Evolutionary conservation across 1,140 invertebrate genomes (phyloP).

Genomic region (Belonocnema kinseyi): DNA sequence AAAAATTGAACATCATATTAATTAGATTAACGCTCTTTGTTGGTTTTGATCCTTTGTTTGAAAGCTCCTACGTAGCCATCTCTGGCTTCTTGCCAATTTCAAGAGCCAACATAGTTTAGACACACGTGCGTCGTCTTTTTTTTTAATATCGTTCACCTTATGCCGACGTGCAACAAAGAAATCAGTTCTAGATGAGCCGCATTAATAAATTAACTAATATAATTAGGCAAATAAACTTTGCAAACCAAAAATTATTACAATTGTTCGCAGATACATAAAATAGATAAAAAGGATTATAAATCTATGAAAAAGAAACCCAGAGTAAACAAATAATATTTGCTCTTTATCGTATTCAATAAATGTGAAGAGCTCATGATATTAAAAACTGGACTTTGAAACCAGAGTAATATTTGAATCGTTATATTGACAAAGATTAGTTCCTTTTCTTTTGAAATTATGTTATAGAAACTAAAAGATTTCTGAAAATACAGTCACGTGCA

Average conservation of each 20-base stretch:
- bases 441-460: too few relatives aligned
- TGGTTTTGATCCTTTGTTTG: conserved; percentile 48
- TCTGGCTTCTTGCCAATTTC: conserved; percentile 44
- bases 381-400: too few relatives aligned
- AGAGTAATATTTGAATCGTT: too few relatives aligned
- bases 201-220: conserved; percentile 24
- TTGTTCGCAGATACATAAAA: background rate
- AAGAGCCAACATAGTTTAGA: conserved; percentile 29
- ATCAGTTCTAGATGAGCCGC: background rate
- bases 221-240: background rate
- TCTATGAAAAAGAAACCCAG: too few relatives aligned
- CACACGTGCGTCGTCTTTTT: conserved; percentile 37
- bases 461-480: too few relatives aligned
- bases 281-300: background rate
- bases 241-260: background rate
- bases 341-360: too few relatives aligned
- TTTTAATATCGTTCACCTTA: conserved; percentile 33
- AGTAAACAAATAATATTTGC: too few relatives aligned
- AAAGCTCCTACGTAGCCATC: conserved; percentile 38
- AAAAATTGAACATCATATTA: conserved; percentile 14
- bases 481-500: too few relatives aligned
- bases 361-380: too few relatives aligned
- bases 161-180: conserved; percentile 36
- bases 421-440: too few relatives aligned
- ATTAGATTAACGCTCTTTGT: conserved; percentile 46